Base-by-base conservation (phyloP, 2,797 vertebrate genomes). In the Chelmon rostratus region DNA sequence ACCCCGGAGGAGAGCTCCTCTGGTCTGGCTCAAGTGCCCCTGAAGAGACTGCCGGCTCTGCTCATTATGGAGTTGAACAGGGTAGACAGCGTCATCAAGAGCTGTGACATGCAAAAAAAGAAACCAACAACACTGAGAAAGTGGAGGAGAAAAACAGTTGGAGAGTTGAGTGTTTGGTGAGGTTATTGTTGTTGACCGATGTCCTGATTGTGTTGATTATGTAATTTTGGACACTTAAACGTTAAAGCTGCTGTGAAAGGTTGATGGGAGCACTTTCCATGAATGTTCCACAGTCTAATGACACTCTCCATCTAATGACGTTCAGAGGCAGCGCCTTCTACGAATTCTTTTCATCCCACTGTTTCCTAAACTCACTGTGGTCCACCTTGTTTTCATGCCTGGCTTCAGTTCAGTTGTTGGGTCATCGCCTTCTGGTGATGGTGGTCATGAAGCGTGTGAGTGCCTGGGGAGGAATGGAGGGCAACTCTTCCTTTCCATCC, bases 1-100 rank as follows among this genome's bases (percentile, higher is more conserved):
- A 15, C 10, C 68, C 68, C 65, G 7, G 5, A 70, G 70, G 68
- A 87, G 82, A 78, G 72, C 82, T 85, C 82, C 76, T 88, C 35
- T 57, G 73, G 84, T 76, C 57, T 6, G 76, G 65, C 81, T 87
- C 67, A 79, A 92, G 86, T 83, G 87, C 16, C 70, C 61, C 86
- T 90, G 74, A 88, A 85, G 81, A 90, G 89, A 78, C 78, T 76
- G 84, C 78, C 86, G 86, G 76, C 66, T 86, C 72, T 62, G 72
- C 78, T 88, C 83, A 86, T 89, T 89, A 83, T 16, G 35, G 42
- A 73, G 65, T 21, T 76, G 71, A 83, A 85, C 77, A 68, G 62
- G 74, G 4, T 8, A 71, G 52, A 49, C 63, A 13, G 77, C 73
- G 76, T 33, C 69, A 68, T 52, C 28, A 35, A 85, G 84, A 69